phyloP scores from a whole-genome alignment of 1,140 invertebrate genomes.

The Cherax destructor region DNA sequence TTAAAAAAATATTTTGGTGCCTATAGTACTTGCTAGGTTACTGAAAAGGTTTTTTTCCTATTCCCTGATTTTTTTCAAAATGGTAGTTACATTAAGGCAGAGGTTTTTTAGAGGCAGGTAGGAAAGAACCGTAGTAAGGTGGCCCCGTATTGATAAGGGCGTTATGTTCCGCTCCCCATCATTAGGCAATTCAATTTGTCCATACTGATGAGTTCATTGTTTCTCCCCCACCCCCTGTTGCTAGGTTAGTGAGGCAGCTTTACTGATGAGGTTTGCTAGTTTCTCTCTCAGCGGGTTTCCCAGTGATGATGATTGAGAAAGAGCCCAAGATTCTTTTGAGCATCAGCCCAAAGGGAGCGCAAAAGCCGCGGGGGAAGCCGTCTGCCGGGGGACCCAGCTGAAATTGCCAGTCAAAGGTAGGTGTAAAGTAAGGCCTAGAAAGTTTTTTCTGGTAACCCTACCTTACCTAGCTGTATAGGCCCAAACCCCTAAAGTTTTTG shows the following conservation, averaged over 20 bases:
- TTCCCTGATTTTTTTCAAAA: neutral
- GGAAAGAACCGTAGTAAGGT: neutral
- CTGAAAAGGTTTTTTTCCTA: neutral
- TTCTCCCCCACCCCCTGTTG: constrained; percentile 60
- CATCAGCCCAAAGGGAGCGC: constrained; percentile 31
- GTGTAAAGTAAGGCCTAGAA: neutral
- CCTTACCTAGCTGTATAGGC: too few relatives aligned
- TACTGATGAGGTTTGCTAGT: constrained; percentile 69
- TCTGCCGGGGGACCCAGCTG: neutral
- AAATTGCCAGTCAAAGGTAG: constrained; percentile 8
- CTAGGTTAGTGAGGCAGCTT: constrained; percentile 65
- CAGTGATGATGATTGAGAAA: constrained; percentile 35
- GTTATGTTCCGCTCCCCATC: neutral
- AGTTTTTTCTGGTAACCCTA: too few relatives aligned
- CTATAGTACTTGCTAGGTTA: neutral
- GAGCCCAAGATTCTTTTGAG: neutral
- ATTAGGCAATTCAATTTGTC: neutral
- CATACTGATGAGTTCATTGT: constrained; percentile 28
- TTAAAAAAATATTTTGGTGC: too few relatives aligned
- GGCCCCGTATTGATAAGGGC: neutral
- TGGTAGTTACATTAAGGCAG: neutral
- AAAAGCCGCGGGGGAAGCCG: constrained; percentile 57
- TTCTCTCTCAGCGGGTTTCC: constrained; percentile 68
- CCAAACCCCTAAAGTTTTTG: too few relatives aligned
- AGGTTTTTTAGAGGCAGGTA: neutral